These are phyloP conservation scores for Spizella passerina DNA, from an alignment of 2,797 vertebrate genomes.

Conservation along the genomic window DNA sequence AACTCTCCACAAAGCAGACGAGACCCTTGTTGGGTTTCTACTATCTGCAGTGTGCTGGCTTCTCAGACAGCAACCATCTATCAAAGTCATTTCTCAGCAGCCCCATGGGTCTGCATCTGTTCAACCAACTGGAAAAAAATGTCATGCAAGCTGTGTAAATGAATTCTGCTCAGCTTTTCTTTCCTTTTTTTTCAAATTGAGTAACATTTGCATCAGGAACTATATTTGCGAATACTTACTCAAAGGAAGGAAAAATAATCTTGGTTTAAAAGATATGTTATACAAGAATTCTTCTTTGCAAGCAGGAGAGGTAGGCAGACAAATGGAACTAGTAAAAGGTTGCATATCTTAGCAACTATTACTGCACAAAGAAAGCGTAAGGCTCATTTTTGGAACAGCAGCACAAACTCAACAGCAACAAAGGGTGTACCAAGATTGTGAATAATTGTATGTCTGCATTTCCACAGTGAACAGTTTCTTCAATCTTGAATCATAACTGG, in stretches of 20 bases:
- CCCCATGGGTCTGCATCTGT: constrained; percentile 77
- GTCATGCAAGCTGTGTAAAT: constrained; percentile 75
- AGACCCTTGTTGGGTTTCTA: constrained; percentile 79
- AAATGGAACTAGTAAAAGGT: neutral
- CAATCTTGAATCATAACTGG: neutral
- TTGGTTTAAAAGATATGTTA: neutral
- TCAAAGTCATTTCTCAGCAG: constrained; percentile 81
- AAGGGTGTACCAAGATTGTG: neutral
- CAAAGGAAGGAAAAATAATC: neutral
- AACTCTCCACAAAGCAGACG: constrained; percentile 76
- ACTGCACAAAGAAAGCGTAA: neutral
- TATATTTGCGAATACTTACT: neutral
- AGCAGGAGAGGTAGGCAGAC: neutral
- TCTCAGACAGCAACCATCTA: constrained; percentile 81
- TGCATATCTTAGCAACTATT: neutral
- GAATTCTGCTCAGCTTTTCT: constrained; percentile 52
- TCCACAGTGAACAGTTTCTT: neutral
- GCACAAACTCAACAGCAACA: neutral
- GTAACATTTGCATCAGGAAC: constrained; percentile 47
- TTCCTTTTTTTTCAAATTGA: neutral
- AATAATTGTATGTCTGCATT: neutral
- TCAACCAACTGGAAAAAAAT: constrained; percentile 81
- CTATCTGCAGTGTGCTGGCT: constrained; percentile 81
- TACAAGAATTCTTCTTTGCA: neutral
- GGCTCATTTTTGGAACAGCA: neutral